These are phyloP conservation scores for Drosophila borborema DNA, from an alignment of 2,888 invertebrate genomes.

Conservation along the genomic window DNA sequence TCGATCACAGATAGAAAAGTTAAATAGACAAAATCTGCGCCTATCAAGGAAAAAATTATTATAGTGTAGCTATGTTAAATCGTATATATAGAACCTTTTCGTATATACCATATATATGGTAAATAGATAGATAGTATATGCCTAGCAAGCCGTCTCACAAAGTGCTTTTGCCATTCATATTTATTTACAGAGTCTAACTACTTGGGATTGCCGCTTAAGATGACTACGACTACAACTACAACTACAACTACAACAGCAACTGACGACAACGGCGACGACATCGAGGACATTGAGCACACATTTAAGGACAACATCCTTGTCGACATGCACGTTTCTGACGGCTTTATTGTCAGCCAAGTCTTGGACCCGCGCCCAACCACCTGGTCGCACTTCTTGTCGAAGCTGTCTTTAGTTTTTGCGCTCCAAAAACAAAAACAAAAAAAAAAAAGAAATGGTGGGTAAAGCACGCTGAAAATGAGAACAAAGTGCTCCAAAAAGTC, in stretches of 20 bases:
- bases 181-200: conserved; percentile 39
- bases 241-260: neutral
- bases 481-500: conserved; percentile 77
- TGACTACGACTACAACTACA: conserved; percentile 14
- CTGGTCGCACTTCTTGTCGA: conserved; percentile 29
- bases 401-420: conserved; percentile 45
- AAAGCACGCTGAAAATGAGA: conserved; percentile 62
- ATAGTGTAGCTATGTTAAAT: neutral
- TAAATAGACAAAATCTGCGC: neutral
- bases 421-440: conserved; percentile 11
- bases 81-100: neutral
- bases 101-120: neutral
- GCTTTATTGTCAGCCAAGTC: conserved; percentile 66
- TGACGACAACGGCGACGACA: conserved; percentile 19
- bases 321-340: conserved; percentile 72
- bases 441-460: neutral
- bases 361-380: conserved; percentile 20
- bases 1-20: neutral
- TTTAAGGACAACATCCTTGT: conserved; percentile 55
- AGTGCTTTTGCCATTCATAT: conserved; percentile 29
- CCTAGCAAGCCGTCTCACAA: neutral
- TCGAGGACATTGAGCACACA: conserved; percentile 36
- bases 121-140: neutral
- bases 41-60: neutral
- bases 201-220: conserved; percentile 61